phyloP scores from a whole-genome alignment of 2,113 vertebrate genomes.

The Delphinus delphis region DNA sequence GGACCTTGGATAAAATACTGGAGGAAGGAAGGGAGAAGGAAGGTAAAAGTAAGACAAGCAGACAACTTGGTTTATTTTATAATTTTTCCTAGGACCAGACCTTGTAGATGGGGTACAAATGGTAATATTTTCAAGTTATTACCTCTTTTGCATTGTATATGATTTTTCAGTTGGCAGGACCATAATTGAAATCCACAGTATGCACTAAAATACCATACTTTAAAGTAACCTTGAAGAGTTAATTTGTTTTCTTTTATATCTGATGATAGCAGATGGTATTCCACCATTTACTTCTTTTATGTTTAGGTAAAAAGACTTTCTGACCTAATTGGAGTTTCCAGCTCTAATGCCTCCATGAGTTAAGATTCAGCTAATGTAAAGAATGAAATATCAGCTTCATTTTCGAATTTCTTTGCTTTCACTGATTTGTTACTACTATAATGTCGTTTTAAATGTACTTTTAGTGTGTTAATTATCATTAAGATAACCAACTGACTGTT shows the following conservation, averaged over 20 bases:
- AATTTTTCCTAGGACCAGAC: not conserved
- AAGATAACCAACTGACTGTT: constrained; percentile 13
- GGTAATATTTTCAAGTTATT: not conserved
- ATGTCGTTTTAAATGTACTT: constrained; percentile 21
- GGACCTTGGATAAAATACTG: not conserved
- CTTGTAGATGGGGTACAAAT: not conserved
- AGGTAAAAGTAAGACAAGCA: not conserved
- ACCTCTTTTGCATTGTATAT: not conserved
- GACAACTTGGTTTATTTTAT: constrained; percentile 4
- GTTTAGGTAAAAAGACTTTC: constrained; percentile 12
- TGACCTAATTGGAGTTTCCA: constrained; percentile 32
- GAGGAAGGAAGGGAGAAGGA: not conserved
- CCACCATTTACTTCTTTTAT: constrained; percentile 3
- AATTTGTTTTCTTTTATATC: constrained; percentile 16
- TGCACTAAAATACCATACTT: not conserved
- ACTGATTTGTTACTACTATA: constrained; percentile 35
- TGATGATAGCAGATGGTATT: constrained; percentile 19
- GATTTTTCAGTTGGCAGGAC: not conserved
- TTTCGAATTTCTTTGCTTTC: constrained; percentile 54
- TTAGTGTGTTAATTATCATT: constrained; percentile 46
- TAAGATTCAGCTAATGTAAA: constrained; percentile 19
- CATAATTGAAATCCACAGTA: not conserved
- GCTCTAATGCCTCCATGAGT: not conserved
- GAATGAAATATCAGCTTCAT: constrained; percentile 37
- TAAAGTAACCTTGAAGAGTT: constrained; percentile 33